Base-by-base conservation (phyloP, 2,888 invertebrate species). In the Rugalucina vietnamica region DNA sequence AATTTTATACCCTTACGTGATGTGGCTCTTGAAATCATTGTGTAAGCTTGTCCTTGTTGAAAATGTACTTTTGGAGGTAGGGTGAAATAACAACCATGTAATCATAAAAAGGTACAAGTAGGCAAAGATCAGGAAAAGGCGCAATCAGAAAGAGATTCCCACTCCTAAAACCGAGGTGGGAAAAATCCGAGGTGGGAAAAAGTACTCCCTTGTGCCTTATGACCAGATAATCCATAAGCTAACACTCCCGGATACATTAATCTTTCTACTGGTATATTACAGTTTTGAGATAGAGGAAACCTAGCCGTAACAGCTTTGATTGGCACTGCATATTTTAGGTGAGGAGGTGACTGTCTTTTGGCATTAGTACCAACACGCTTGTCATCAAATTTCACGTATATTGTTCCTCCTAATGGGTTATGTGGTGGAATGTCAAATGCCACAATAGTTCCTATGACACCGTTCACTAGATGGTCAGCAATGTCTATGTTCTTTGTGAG, bases 401-500 rank as follows among this genome's bases (percentile, higher is more conserved):
- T 81, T 70, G 37, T 75, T 60, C 34, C 80, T 77, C 29, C 81
- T 29, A 71, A 54, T n/a, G 18, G 79, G 76, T 69, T 73, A 21
- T 78, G 43, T 34, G 74, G 24, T 57, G 83, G 75, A 36, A 75
- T 37, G 54, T 81, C 37, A 39, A 65, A 54, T 36, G 34, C 43
- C 27, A 86, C 81, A 10, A 60, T 27, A 27, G 65, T 74, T 43
- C 81, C 83, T 69, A 74, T 78, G 27, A 80, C 71, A 36, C 83
- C 81, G 79, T 86, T 86, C 14, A 83, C 83, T 27, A 86, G 36
- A 60, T 72, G 76, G 57, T 86, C 82, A n/a, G 43, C 36, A 71
- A 83, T 80, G 50, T 84, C 83, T 43, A 83, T 49, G 60, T 86
- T 86, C 57, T 86, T 84, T 32, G 73, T 73, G 34, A 80, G 24